phyloP scores from a whole-genome alignment of 1,140 invertebrate species.

The Amphibalanus amphitrite region DNA sequence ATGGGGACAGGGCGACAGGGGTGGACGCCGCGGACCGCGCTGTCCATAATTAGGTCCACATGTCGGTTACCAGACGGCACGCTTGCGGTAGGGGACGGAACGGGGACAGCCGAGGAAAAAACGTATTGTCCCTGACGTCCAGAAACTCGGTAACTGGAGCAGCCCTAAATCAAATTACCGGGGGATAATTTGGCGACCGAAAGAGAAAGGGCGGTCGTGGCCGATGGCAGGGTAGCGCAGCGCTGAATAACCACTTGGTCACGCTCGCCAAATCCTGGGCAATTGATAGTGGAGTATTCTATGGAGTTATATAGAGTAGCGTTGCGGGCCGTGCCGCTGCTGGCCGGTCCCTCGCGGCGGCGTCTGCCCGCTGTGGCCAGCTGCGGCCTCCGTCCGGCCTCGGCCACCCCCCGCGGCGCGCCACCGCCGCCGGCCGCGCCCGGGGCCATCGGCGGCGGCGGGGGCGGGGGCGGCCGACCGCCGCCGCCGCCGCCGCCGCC shows the following conservation, averaged over 20 bases:
- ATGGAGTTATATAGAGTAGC: no score
- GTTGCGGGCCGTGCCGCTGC: no score
- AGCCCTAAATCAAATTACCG: background rate
- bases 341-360: no score
- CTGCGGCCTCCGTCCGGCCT: no score
- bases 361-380: background rate
- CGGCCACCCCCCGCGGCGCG: no score
- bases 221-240: background rate
- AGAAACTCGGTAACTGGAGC: slow-evolving; percentile 1
- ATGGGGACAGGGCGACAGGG: background rate
- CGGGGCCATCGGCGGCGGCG: no score
- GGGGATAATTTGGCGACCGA: background rate
- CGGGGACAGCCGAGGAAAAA: background rate
- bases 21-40: background rate
- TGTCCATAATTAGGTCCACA: slow-evolving; percentile 1
- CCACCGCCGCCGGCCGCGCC: no score
- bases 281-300: background rate
- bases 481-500: no score
- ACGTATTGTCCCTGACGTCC: background rate
- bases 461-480: no score
- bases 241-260: background rate
- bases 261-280: background rate
- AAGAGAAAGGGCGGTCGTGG: background rate
- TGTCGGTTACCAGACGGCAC: background rate
- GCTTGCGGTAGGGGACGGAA: background rate